Evolutionary conservation across 2,888 invertebrate species (phyloP).

Genomic region (Lobophora halterata): DNA sequence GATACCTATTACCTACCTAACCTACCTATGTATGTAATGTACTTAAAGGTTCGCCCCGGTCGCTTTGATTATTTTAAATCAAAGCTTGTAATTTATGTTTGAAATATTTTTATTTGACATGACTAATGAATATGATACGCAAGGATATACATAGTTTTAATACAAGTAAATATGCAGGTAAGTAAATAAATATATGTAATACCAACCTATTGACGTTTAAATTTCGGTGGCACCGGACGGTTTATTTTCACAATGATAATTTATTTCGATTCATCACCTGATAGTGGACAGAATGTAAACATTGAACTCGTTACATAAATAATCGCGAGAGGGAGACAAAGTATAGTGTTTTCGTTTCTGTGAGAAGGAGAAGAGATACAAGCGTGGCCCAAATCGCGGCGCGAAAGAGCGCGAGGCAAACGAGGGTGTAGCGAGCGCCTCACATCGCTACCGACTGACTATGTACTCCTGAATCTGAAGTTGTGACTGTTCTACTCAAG

Average conservation of each 20-base stretch:
- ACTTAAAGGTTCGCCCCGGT: too few relatives aligned
- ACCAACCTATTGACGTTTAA: conserved; percentile 19
- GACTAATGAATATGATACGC: too few relatives aligned
- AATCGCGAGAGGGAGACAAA: conserved; percentile 48
- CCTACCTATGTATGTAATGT: too few relatives aligned
- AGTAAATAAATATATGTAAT: conserved; percentile 10
- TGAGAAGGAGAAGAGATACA: conserved; percentile 49
- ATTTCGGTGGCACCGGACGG: conserved; percentile 21
- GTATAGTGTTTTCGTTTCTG: conserved; percentile 32
- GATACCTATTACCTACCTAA: neutral
- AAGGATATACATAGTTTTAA: too few relatives aligned
- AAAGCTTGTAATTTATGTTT: too few relatives aligned
- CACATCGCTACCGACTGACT: conserved; percentile 79
- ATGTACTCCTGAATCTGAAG: conserved; percentile 42
- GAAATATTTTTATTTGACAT: too few relatives aligned
- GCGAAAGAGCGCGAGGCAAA: conserved; percentile 52
- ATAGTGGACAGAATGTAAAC: conserved; percentile 59
- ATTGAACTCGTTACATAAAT: conserved; percentile 67
- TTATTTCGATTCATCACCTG: conserved; percentile 47
- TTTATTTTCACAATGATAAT: conserved; percentile 35
- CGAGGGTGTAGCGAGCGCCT: conserved; percentile 67
- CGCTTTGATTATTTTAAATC: too few relatives aligned
- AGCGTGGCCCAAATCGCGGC: conserved; percentile 69
- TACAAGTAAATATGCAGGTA: too few relatives aligned
- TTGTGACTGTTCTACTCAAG: conserved; percentile 57